A percentile compares a stretch with the other conserved stretches of the same genome.
Conservation (phyloP, 2,888 invertebrate genomes). For the Ecliptopera silaceata region DNA sequence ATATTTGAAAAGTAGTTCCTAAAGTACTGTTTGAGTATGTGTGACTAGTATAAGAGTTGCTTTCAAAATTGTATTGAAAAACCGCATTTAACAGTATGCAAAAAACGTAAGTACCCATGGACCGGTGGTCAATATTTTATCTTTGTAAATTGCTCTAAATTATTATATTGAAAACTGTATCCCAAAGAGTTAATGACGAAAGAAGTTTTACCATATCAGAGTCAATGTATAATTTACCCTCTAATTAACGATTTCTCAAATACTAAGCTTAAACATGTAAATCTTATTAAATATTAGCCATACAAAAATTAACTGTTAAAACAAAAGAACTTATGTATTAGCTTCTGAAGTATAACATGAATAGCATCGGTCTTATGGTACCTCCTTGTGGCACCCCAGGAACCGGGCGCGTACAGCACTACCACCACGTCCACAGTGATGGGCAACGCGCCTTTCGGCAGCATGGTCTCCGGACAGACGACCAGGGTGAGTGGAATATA, state of each 20-base stretch:
- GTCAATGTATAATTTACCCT: too few species aligned
- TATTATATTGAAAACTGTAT: too few species aligned
- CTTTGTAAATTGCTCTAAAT: too few species aligned
- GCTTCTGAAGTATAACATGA: slow-evolving; percentile 9
- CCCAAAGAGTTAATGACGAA: too few species aligned
- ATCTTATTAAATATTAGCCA: too few species aligned
- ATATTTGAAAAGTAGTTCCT: slow-evolving; percentile 9
- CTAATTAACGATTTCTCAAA: too few species aligned
- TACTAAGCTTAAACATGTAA: too few species aligned
- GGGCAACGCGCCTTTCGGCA: slow-evolving; percentile 77
- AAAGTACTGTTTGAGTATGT: slow-evolving; percentile 7
- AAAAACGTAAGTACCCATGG: slow-evolving; percentile 6
- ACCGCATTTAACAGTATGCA: neutral
- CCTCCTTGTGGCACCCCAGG: slow-evolving; percentile 47
- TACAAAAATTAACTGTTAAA: too few species aligned
- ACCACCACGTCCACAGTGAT: slow-evolving; percentile 68
- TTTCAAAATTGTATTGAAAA: neutral
- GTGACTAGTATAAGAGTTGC: slow-evolving; percentile 2
- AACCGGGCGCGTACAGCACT: slow-evolving; percentile 70
- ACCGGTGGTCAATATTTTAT: neutral
- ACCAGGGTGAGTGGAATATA: slow-evolving; percentile 56
- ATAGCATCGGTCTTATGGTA: slow-evolving; percentile 9
- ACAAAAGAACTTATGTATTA: neutral
- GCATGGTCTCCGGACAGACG: slow-evolving; percentile 64
- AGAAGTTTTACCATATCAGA: too few species aligned